A percentile compares a stretch with the other conserved stretches of the same genome.
Evolutionary conservation across 2,113 vertebrate genomes (phyloP).

Genomic region (Muntiacus reevesi): DNA sequence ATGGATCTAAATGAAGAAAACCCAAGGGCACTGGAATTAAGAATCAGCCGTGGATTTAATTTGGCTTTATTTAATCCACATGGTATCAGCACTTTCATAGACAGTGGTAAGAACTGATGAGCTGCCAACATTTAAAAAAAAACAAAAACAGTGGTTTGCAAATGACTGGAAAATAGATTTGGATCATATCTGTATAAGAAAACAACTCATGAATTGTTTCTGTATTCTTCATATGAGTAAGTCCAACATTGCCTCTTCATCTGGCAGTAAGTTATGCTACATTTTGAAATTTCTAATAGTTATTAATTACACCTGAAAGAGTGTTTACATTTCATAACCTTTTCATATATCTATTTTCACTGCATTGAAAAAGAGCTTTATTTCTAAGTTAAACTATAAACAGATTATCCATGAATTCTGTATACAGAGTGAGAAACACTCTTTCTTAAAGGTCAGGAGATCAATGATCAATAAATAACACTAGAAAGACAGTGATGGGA

Average conservation of each 20-base stretch:
- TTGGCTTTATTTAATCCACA: slow-evolving; percentile 92
- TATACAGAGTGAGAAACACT: slow-evolving; percentile 11
- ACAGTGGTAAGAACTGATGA: slow-evolving; percentile 81
- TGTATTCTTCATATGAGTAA: neutral
- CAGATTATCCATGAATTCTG: slow-evolving; percentile 48
- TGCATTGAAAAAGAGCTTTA: slow-evolving; percentile 19
- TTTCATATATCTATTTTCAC: slow-evolving; percentile 27
- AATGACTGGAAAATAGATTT: neutral
- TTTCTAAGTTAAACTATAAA: slow-evolving; percentile 42
- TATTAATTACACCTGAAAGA: slow-evolving; percentile 13
- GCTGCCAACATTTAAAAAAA: neutral
- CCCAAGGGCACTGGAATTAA: slow-evolving; percentile 85
- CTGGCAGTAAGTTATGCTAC: neutral
- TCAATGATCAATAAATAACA: slow-evolving; percentile 46
- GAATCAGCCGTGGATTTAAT: slow-evolving; percentile 91
- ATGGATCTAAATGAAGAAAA: slow-evolving; percentile 85
- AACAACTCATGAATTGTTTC: slow-evolving; percentile 23
- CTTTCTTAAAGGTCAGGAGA: slow-evolving; percentile 57
- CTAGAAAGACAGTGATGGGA: neutral
- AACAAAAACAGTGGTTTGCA: neutral
- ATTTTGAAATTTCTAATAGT: slow-evolving; percentile 41
- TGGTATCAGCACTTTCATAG: slow-evolving; percentile 90
- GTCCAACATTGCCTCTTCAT: neutral
- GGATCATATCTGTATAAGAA: neutral
- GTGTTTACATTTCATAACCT: slow-evolving; percentile 43